Conservation (phyloP, 2,888 invertebrate genomes). For the Malthinus seriepunctatus region DNA sequence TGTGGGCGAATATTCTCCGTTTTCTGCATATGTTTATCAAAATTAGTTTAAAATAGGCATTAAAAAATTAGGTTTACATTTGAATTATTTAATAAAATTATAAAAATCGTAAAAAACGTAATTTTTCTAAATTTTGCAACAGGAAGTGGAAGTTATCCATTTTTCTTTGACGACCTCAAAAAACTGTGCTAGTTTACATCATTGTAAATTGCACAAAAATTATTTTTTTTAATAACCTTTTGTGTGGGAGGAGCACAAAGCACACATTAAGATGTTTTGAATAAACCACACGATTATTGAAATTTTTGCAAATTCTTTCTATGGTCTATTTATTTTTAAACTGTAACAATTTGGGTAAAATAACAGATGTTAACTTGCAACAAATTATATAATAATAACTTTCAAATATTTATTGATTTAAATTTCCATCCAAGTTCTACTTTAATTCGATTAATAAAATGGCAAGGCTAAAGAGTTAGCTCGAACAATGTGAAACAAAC, state of each 20-base stretch:
- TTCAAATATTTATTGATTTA: not conserved
- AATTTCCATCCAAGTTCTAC: too few species aligned
- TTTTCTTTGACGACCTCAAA: conserved; percentile 14
- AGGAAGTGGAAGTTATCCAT: conserved; percentile 17
- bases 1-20: conserved; percentile 17
- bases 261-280: not conserved
- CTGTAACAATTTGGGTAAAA: not conserved
- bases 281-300: not conserved
- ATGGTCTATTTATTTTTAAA: too few species aligned
- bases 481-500: too few species aligned
- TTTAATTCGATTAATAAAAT: too few species aligned
- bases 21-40: not conserved
- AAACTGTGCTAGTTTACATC: conserved; percentile 20
- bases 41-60: not conserved
- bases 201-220: conserved; percentile 19
- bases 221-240: not conserved
- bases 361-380: not conserved
- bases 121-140: not conserved
- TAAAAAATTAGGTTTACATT: not conserved
- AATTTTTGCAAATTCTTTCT: not conserved
- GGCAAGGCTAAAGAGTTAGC: too few species aligned
- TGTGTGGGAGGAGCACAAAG: conserved; percentile 13
- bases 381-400: conserved; percentile 2
- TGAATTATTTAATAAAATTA: not conserved
- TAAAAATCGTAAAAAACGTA: not conserved